Percentiles rank a stretch among this genome's conserved stretches.
Evolutionary conservation across 2,113 vertebrate species (phyloP).

Genomic region (Galbula dea): DNA sequence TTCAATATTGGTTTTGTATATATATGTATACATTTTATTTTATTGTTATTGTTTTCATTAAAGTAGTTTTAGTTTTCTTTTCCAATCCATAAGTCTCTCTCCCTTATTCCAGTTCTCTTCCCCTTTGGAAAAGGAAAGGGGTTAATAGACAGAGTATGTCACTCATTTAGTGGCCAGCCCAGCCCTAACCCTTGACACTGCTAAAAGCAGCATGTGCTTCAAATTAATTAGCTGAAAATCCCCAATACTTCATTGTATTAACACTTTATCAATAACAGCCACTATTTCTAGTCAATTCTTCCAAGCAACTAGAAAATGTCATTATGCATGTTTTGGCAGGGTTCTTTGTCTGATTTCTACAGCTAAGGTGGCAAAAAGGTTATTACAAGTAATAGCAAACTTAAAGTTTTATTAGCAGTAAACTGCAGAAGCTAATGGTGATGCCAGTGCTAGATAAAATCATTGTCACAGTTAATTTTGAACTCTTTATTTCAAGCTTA

Average conservation of each 20-base stretch:
- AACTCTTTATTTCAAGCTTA: conserved; percentile 87
- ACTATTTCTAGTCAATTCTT: conserved; percentile 60
- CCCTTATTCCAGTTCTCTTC: no score
- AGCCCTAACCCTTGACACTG: no score
- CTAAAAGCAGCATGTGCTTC: conserved; percentile 51
- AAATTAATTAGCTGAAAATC: conserved; percentile 55
- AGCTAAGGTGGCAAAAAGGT: conserved; percentile 81
- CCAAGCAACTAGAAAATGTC: conserved; percentile 63
- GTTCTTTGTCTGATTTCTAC: conserved; percentile 76
- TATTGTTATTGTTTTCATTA: no score
- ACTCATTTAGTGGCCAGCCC: no score
- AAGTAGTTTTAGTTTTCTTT: no score
- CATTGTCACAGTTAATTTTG: conserved; percentile 87
- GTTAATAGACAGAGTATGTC: no score
- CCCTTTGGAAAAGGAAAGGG: no score
- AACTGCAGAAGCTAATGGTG: conserved; percentile 82
- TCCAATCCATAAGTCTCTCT: no score
- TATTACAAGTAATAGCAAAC: conserved; percentile 83
- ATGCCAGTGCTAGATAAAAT: conserved; percentile 80
- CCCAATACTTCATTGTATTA: conserved; percentile 39
- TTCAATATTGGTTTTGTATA: no score
- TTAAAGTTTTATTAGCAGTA: conserved; percentile 86
- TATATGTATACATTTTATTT: no score
- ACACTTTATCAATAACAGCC: conserved; percentile 63
- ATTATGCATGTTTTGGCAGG: conserved; percentile 70